Conservation (phyloP, 2,797 vertebrate genomes). For the Pangasius mekongensis region DNA sequence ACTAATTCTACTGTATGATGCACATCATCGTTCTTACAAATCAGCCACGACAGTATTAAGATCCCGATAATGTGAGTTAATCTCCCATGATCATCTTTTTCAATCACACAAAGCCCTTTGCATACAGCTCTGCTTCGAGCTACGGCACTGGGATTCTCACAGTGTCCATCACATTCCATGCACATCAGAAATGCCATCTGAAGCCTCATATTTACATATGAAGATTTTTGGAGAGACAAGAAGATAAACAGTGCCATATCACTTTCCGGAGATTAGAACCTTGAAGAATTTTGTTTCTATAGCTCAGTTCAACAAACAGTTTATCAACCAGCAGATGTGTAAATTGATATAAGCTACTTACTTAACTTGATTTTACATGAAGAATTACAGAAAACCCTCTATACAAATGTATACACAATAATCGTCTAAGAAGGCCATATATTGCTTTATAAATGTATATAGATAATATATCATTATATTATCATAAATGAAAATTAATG, state of each 20-base stretch:
- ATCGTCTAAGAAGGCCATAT: background rate
- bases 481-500: background rate
- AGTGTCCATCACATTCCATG: slow-evolving; percentile 13
- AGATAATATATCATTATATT: background rate
- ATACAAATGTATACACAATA: background rate
- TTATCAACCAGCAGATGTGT: slow-evolving; percentile 33
- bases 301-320: slow-evolving; percentile 49
- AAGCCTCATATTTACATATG: slow-evolving; percentile 41
- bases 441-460: background rate
- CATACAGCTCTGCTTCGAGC: slow-evolving; percentile 6
- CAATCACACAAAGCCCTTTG: slow-evolving; percentile 20
- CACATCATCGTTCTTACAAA: slow-evolving; percentile 21
- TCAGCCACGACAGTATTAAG: background rate
- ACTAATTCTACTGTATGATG: background rate
- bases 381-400: background rate
- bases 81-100: slow-evolving; percentile 13
- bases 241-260: slow-evolving; percentile 59
- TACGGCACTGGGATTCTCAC: slow-evolving; percentile 14
- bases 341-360: background rate
- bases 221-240: slow-evolving; percentile 46
- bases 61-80: background rate
- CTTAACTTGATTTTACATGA: background rate
- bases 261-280: slow-evolving; percentile 44
- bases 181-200: background rate
- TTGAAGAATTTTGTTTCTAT: slow-evolving; percentile 41